Evolutionary conservation across 2,113 vertebrate genomes (phyloP).

Genomic region (Nothoprocta pentlandii): DNA sequence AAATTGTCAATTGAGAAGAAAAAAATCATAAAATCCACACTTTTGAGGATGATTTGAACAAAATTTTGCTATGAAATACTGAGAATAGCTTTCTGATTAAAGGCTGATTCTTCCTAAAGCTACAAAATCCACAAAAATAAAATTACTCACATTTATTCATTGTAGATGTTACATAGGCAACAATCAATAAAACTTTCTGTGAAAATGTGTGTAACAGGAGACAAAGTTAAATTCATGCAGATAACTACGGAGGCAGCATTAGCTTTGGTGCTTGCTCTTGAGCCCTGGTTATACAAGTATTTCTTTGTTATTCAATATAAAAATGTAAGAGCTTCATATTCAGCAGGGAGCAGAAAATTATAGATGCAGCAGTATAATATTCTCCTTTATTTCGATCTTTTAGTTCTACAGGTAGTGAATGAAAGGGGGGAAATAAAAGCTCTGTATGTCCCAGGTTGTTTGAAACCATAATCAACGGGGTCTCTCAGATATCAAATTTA

Average conservation of each 20-base stretch:
- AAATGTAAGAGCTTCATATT: neutral
- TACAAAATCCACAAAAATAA: neutral
- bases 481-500: constrained; percentile 39
- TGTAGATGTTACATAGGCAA: neutral
- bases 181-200: neutral
- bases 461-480: constrained; percentile 30
- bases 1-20: neutral
- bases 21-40: neutral
- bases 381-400: neutral
- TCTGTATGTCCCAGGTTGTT: neutral
- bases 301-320: neutral
- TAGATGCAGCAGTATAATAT: neutral
- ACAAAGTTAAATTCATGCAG: neutral
- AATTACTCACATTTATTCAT: neutral
- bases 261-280: neutral
- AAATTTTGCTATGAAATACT: neutral
- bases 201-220: neutral
- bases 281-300: neutral
- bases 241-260: neutral
- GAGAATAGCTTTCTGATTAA: neutral
- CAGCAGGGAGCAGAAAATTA: neutral
- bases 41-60: neutral
- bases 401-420: neutral
- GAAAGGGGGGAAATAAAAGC: neutral
- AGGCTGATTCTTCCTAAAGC: neutral